phyloP scores from a whole-genome alignment of 1,140 invertebrate genomes.

The Pemphigus obesinymphae region DNA sequence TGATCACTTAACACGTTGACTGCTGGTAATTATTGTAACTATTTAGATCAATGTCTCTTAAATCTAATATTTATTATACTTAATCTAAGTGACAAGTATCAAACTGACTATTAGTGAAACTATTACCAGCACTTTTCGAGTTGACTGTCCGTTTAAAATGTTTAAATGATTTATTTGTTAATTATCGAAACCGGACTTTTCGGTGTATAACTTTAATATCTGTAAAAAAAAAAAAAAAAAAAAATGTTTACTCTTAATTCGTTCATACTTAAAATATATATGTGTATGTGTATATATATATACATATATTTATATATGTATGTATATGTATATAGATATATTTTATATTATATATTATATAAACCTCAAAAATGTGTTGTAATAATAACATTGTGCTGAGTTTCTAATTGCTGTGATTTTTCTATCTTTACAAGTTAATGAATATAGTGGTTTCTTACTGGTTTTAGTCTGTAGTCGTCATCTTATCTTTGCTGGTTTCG shows the following conservation, averaged over 20 bases:
- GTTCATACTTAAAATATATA: not conserved
- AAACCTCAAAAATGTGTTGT: conserved; percentile 8
- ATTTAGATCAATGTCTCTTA: not conserved
- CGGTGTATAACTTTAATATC: not conserved
- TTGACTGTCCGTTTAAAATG: conserved; percentile 1
- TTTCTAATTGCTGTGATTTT: conserved; percentile 36
- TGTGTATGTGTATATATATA: not conserved
- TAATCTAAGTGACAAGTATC: not conserved
- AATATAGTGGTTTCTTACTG: conserved; percentile 36
- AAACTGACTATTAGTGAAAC: not conserved
- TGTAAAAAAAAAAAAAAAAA: not conserved
- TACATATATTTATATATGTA: not conserved
- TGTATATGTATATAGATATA: not conserved
- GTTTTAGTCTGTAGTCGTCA: conserved; percentile 5
- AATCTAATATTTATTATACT: not conserved
- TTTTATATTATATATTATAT: conserved; percentile 24
- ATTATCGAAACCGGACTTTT: not conserved
- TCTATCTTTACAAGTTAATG: conserved; percentile 26
- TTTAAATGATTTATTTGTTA: not conserved
- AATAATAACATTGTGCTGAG: conserved; percentile 30
- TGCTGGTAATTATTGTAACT: conserved; percentile 10
- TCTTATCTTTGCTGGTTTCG: not conserved
- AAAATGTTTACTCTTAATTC: not conserved
- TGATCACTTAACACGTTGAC: not conserved
- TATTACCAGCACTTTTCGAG: not conserved